Evolutionary conservation across 2,888 invertebrate species (phyloP), one percentile per base, ranked within the genome.

Genomic region (Plebejus argus): DNA sequence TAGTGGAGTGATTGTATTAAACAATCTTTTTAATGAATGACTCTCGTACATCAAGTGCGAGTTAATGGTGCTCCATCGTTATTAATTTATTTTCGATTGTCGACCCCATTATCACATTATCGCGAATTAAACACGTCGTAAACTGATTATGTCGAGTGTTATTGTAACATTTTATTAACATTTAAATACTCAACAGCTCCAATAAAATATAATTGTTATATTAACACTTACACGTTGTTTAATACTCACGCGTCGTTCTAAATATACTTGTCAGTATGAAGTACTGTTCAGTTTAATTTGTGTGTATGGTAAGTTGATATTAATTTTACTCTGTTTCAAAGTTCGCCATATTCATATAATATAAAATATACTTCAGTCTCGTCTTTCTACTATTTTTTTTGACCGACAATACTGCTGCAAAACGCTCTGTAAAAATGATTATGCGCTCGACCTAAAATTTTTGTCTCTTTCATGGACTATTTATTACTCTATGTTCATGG

Each of bases 1-100:
- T 86, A 86, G 82, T 83, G 83, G 82, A 84, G 83, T 83, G 77
- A 79, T 80, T 78, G 78, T 76, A 76, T 76, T 79, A 77, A 77
- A 77, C 78, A 78, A 78, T 78, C 76, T 74, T 78, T 79, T 78
- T 77, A 80, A 79, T 78, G 39, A 74, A 78, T 77, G 77, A 61
- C 70, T 70, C 76, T 78, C 76, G 28, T 78, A 56, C 39, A 71
- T 77, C 45, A 76, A 70, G 70, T 76, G 70, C 18, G n/a, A 66
- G 76, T 61, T 58, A 72, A 72, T 28, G 18, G 49, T 53, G 15
- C 49, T 72, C 72, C 61, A 77, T 23, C 28, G 23, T 39, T 72
- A 72, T 76, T 66, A 66, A 72, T 77, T 77, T 58, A 72, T 56
- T 71, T 4, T 45, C 71, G 56, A 77, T 58, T 56, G 72, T 58